Evolutionary conservation across 2,888 invertebrate genomes (phyloP).

Genomic region (Callimorpha dominula): DNA sequence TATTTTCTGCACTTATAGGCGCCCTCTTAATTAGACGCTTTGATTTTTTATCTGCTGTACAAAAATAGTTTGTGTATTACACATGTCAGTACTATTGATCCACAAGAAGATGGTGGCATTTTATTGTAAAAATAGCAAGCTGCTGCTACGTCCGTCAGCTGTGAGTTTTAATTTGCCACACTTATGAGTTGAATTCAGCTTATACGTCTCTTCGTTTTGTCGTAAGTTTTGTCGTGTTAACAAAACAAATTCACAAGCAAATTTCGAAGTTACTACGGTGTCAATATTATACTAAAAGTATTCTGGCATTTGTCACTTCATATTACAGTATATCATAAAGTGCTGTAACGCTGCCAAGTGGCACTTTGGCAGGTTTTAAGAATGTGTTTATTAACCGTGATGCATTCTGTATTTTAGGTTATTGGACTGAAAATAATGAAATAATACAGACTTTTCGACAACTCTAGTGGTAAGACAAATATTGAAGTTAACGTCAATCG

Average conservation of each 20-base stretch:
- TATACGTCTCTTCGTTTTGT: too few relatives aligned
- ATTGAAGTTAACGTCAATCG: too few relatives aligned
- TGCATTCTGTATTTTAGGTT: slow-evolving; percentile 6
- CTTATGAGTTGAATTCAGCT: too few relatives aligned
- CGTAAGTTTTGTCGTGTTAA: background rate
- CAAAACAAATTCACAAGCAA: background rate
- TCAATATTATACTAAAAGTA: background rate
- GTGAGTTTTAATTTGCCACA: too few relatives aligned
- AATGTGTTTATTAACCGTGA: slow-evolving; percentile 10
- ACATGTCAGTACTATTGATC: too few relatives aligned
- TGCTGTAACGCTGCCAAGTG: slow-evolving; percentile 3
- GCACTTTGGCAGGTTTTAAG: slow-evolving; percentile 2
- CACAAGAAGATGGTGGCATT: too few relatives aligned
- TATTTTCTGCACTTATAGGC: background rate
- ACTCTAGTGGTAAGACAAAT: background rate
- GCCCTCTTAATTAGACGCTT: background rate
- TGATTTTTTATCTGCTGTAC: background rate
- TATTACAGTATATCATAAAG: slow-evolving; percentile 3
- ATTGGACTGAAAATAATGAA: background rate
- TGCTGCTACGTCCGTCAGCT: too few relatives aligned
- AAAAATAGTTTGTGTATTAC: background rate
- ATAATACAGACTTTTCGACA: background rate
- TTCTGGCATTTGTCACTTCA: slow-evolving; percentile 11
- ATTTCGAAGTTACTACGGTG: background rate
- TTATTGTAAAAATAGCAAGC: too few relatives aligned